phyloP scores from a whole-genome alignment of 1,140 invertebrate genomes.

The Papilio dardanus region DNA sequence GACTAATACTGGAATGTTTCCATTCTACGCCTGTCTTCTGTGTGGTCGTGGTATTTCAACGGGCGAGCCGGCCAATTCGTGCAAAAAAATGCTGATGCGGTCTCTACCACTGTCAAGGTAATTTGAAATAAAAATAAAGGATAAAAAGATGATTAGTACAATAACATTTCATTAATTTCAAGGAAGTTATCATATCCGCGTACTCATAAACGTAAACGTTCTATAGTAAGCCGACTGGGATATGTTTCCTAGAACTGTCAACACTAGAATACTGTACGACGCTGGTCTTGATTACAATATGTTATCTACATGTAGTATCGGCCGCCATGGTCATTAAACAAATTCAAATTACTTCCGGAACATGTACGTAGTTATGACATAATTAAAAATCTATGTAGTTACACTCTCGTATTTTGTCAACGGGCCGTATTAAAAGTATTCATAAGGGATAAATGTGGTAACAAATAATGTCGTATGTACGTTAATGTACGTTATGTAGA shows the following conservation, averaged over 20 bases:
- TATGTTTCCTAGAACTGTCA: constrained; percentile 20
- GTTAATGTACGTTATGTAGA: no score
- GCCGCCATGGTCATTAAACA: constrained; percentile 12
- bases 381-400: not conserved
- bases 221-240: not conserved
- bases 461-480: no score
- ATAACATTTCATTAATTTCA: not conserved
- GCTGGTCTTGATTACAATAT: constrained; percentile 40
- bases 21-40: no score
- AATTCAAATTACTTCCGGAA: constrained; percentile 18
- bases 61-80: no score
- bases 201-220: not conserved
- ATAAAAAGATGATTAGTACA: not conserved
- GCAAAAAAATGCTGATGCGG: no score
- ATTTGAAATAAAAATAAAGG: not conserved
- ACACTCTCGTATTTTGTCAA: not conserved
- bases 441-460: no score
- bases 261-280: not conserved
- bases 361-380: not conserved
- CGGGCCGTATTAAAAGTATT: not conserved
- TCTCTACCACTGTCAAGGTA: not conserved
- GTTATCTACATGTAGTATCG: constrained; percentile 31
- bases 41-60: no score
- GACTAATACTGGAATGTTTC: no score
- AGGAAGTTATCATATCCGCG: constrained; percentile 10